Evolutionary conservation across 2,888 invertebrate genomes (phyloP).

Genomic region (Keiferia lycopersicella): DNA sequence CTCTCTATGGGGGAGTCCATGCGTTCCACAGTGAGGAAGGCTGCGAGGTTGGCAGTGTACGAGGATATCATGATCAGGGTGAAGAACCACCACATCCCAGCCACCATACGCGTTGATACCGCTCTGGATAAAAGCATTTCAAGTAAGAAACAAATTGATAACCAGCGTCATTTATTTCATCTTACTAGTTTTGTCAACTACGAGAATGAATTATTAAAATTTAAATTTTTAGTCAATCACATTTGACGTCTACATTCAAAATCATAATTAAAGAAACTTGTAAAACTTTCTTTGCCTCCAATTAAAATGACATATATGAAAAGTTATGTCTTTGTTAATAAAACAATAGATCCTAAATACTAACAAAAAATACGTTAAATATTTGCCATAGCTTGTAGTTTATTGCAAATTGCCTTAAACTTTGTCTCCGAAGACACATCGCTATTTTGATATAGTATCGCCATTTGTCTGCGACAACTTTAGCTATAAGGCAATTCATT

Average conservation of each 20-base stretch:
- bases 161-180: too few relatives aligned
- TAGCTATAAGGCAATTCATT: conserved; percentile 12
- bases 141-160: too few relatives aligned
- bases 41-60: conserved; percentile 97
- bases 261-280: too few relatives aligned
- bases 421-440: conserved; percentile 4
- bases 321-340: neutral
- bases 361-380: neutral
- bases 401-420: neutral
- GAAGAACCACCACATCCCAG: conserved; percentile 98
- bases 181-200: too few relatives aligned
- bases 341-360: neutral
- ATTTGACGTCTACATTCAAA: too few relatives aligned
- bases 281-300: neutral
- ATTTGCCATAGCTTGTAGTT: neutral
- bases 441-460: conserved; percentile 14
- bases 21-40: conserved; percentile 94
- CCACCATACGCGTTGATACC: conserved; percentile 93
- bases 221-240: too few relatives aligned
- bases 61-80: conserved; percentile 97
- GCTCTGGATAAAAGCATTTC: conserved; percentile 78
- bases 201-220: too few relatives aligned
- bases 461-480: conserved; percentile 14
- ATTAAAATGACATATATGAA: too few relatives aligned
- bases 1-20: conserved; percentile 98